phyloP scores from a whole-genome alignment of 2,888 invertebrate species.

The Adelphocoris suturalis region DNA sequence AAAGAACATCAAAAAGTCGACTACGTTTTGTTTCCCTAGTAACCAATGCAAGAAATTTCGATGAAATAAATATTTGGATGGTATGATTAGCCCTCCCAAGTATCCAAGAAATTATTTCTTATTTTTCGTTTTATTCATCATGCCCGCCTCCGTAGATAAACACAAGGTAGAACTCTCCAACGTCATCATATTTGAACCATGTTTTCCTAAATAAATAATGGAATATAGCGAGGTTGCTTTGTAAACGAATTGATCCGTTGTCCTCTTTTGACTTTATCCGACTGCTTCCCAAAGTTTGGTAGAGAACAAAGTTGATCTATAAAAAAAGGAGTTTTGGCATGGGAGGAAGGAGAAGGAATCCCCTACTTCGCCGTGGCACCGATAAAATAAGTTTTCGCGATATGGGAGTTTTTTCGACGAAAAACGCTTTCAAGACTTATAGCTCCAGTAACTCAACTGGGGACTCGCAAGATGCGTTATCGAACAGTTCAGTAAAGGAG shows the following conservation, averaged over 20 bases:
- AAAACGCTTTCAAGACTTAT: conserved; percentile 44
- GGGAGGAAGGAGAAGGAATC: neutral
- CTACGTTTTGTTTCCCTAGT: too few species aligned
- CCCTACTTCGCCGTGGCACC: conserved; percentile 19
- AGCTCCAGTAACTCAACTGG: conserved; percentile 37
- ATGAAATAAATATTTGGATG: too few species aligned
- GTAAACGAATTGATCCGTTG: conserved; percentile 6
- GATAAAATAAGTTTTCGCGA: conserved; percentile 68
- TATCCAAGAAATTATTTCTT: too few species aligned
- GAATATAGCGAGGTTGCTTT: neutral
- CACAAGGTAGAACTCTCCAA: too few species aligned
- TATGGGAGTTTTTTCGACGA: conserved; percentile 57
- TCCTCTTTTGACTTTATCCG: neutral
- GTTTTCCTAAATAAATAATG: neutral
- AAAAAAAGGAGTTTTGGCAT: neutral
- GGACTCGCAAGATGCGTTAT: conserved; percentile 55
- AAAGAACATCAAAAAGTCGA: too few species aligned
- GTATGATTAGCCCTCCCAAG: too few species aligned
- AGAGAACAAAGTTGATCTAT: neutral
- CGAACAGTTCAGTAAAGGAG: conserved; percentile 34
- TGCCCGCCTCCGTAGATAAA: too few species aligned
- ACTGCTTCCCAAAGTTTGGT: neutral
- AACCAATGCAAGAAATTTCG: too few species aligned
- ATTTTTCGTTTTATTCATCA: too few species aligned
- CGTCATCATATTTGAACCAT: neutral